A percentile compares a stretch with the other conserved stretches of the same genome.
Evolutionary conservation across 2,888 invertebrate genomes (phyloP).

Genomic region (Thecocarcelia acutangulata): DNA sequence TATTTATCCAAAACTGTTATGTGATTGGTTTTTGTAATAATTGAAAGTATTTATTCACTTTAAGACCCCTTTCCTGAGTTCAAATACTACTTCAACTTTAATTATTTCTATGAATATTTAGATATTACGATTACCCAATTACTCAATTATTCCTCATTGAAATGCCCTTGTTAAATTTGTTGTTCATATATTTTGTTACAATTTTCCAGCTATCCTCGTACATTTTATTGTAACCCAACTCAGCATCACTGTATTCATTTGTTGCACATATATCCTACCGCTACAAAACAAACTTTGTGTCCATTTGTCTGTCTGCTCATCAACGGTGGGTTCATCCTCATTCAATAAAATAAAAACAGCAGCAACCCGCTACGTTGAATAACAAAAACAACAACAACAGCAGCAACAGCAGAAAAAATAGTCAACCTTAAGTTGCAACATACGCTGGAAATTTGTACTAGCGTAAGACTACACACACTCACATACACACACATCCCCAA

Average conservation of each 20-base stretch:
- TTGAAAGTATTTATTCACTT: too few species aligned
- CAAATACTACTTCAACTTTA: too few species aligned
- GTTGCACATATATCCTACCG: conserved; percentile 35
- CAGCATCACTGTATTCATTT: conserved; percentile 34
- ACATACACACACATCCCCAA: not conserved
- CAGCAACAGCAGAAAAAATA: conserved; percentile 12
- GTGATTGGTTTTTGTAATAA: too few species aligned
- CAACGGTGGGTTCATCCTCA: conserved; percentile 58
- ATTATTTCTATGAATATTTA: too few species aligned
- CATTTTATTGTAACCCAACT: conserved; percentile 19
- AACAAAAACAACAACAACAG: not conserved
- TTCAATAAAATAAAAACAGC: conserved; percentile 49
- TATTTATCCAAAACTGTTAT: too few species aligned
- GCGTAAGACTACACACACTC: conserved; percentile 42
- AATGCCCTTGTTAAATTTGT: not conserved
- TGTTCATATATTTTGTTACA: too few species aligned
- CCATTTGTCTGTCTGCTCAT: conserved; percentile 48
- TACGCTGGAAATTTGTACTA: conserved; percentile 46
- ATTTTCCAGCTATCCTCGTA: conserved; percentile 27
- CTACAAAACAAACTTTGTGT: conserved; percentile 1
- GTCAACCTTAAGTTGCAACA: conserved; percentile 54
- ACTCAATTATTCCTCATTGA: too few species aligned
- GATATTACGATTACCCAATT: too few species aligned
- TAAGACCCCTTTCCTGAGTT: too few species aligned
- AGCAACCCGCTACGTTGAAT: conserved; percentile 52